These are phyloP conservation scores for Brachionus sp. DNA, from an alignment of 1,140 invertebrate genomes.

Conservation along the genomic window DNA sequence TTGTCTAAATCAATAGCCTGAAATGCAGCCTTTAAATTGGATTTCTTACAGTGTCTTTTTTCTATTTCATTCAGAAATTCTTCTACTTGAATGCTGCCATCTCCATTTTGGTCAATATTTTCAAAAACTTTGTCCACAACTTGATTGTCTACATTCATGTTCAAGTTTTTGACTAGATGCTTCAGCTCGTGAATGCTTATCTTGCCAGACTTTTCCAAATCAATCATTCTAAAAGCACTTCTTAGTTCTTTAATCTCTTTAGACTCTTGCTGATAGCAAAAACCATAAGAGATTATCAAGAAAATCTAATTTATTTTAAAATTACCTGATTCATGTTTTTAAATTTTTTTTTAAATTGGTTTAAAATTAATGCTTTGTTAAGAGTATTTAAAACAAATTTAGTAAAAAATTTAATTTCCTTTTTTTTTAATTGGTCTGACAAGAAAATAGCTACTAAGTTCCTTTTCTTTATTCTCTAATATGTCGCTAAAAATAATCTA, in stretches of 20 bases:
- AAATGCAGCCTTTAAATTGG: not conserved
- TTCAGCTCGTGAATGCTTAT: not conserved
- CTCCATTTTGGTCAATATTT: not conserved
- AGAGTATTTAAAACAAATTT: no score
- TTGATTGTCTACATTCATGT: not conserved
- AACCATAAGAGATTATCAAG: not conserved
- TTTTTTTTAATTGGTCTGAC: not conserved
- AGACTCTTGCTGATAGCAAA: not conserved
- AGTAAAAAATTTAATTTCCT: no score
- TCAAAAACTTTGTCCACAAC: not conserved
- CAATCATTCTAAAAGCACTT: conserved; percentile 18
- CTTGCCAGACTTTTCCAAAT: conserved; percentile 14
- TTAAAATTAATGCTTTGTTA: no score
- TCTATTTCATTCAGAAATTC: conserved; percentile 27
- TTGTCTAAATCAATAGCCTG: not conserved
- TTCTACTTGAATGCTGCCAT: conserved; percentile 26
- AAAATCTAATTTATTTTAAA: not conserved
- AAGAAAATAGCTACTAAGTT: not conserved
- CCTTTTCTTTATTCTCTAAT: not conserved
- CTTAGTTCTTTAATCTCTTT: not conserved
- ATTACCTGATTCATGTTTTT: not conserved
- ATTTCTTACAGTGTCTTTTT: not conserved
- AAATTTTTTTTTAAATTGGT: not conserved
- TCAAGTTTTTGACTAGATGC: not conserved
- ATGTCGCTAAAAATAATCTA: no score